Conservation (phyloP, 2,113 vertebrate species). For the Nycticebus coucang region DNA sequence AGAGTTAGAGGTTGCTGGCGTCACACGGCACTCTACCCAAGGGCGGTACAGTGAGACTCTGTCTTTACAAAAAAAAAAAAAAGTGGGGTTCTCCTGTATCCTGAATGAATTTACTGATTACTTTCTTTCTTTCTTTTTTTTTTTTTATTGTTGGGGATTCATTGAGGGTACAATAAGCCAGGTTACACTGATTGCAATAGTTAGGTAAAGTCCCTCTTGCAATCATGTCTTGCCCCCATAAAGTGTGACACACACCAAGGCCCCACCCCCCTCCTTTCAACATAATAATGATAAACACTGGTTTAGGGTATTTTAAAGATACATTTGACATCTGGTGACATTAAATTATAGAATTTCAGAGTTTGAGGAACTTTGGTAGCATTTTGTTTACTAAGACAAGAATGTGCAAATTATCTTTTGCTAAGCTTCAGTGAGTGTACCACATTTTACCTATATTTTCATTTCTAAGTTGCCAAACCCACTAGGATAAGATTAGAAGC, state of each 20-base stretch:
- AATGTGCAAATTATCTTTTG: slow-evolving; percentile 30
- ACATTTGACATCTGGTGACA: neutral
- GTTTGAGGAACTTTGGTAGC: neutral
- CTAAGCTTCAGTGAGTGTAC: neutral
- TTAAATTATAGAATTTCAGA: slow-evolving; percentile 38
- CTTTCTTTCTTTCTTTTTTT: no score
- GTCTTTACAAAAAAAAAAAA: no score
- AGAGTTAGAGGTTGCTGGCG: no score
- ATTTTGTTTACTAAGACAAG: slow-evolving; percentile 27
- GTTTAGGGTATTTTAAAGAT: neutral
- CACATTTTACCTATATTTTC: slow-evolving; percentile 19
- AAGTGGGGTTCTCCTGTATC: neutral
- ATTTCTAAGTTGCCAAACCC: slow-evolving; percentile 20
- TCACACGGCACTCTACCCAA: no score
- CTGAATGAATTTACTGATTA: slow-evolving; percentile 3
- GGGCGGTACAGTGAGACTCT: no score
- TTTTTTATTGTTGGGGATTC: no score
- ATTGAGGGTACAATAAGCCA: no score
- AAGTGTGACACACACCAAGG: no score
- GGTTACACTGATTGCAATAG: no score
- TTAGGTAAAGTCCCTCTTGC: no score
- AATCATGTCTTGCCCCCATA: no score
- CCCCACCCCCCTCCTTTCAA: no score
- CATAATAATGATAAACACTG: neutral
- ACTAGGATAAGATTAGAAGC: neutral